Conservation (phyloP, 2,113 vertebrate genomes). For the Podarcis muralis region DNA sequence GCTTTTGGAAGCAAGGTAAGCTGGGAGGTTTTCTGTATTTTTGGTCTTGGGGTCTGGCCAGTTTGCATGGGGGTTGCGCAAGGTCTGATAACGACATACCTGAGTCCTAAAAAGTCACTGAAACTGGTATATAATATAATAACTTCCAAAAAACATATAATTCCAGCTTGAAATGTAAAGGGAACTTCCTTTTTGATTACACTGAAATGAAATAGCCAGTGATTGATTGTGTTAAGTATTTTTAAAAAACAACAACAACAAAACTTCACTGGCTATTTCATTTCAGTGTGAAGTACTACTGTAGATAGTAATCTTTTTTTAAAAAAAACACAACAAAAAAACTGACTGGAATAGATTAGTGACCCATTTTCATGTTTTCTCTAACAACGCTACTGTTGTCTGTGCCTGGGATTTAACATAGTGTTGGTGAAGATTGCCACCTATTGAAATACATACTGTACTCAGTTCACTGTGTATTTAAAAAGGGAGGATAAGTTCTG, state of each 20-base stretch:
- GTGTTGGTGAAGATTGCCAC: not conserved
- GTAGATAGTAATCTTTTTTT: not conserved
- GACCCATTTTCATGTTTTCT: not conserved
- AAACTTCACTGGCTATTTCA: not conserved
- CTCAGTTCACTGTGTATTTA: not conserved
- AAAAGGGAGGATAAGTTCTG: not conserved
- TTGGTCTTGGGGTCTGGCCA: no score
- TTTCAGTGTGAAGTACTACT: not conserved
- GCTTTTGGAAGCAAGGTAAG: no score
- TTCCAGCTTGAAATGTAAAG: not conserved
- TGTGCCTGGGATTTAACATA: not conserved
- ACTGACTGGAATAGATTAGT: not conserved
- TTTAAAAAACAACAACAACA: no score
- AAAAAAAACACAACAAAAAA: not conserved
- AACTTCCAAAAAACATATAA: not conserved
- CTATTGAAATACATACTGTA: not conserved
- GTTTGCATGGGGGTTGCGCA: no score
- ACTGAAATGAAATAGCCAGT: no score
- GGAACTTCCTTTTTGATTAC: not conserved
- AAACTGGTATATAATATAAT: not conserved
- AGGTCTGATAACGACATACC: not conserved
- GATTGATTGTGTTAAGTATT: no score
- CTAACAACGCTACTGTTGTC: not conserved
- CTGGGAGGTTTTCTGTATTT: no score
- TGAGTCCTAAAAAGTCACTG: not conserved